These are phyloP conservation scores for Pteromalus puparum DNA, from an alignment of 1,140 invertebrate species.

Conservation along the genomic window DNA sequence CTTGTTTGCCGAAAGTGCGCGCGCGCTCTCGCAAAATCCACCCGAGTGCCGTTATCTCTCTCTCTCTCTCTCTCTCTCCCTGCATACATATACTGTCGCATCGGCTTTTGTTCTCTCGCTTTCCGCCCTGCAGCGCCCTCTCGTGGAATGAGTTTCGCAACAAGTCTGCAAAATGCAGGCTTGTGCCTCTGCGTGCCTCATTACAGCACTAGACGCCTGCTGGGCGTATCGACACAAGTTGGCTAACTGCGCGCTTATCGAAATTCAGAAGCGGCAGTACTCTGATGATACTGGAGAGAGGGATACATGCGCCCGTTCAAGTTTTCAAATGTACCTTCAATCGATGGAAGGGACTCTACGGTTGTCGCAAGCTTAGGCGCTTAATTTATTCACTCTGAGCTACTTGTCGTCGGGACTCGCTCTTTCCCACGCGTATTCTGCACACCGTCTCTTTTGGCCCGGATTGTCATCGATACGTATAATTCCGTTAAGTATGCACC, in stretches of 20 bases:
- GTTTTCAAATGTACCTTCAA: background rate
- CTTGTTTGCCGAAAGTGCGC: slow-evolving; percentile 3
- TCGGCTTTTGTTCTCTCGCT: background rate
- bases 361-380: background rate
- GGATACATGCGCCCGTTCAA: background rate
- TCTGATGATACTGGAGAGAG: background rate
- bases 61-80: too few species aligned
- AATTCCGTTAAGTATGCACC: slow-evolving; percentile 15
- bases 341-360: background rate
- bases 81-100: background rate
- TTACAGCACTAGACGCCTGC: background rate
- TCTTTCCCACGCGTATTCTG: too few species aligned
- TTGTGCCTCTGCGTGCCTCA: background rate
- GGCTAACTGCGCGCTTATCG: background rate
- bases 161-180: slow-evolving; percentile 3
- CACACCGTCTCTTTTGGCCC: too few species aligned
- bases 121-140: background rate
- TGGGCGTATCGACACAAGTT: background rate
- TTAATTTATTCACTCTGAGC: background rate
- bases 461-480: background rate
- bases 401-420: too few species aligned
- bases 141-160: background rate
- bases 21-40: background rate
- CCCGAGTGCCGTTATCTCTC: slow-evolving; percentile 5
- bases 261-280: background rate